Conservation (phyloP, 2,888 invertebrate genomes). For the Trileptium ribeirensis region DNA sequence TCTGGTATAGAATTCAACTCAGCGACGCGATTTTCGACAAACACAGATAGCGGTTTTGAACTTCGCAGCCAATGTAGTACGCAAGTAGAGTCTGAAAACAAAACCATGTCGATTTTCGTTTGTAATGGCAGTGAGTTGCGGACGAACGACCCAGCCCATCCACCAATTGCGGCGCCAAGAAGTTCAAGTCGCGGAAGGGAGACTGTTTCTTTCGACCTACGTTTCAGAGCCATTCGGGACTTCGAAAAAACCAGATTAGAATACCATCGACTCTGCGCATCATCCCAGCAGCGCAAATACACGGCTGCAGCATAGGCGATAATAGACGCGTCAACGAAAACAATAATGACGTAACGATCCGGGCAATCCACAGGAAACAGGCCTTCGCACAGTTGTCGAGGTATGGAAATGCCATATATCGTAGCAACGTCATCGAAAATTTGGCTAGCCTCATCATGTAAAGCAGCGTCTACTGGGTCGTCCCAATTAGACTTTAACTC, state of each 20-base stretch:
- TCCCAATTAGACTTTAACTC: slow-evolving; percentile 37
- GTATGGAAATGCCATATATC: neutral
- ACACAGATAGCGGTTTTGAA: slow-evolving; percentile 22
- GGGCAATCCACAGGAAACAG: no score
- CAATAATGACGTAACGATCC: slow-evolving; percentile 24
- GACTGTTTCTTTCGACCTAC: no score
- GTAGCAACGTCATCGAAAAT: neutral
- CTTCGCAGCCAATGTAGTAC: slow-evolving; percentile 36
- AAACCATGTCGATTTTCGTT: slow-evolving; percentile 15
- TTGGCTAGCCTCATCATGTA: neutral
- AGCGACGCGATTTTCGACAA: slow-evolving; percentile 38
- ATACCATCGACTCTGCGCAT: neutral
- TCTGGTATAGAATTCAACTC: slow-evolving; percentile 35
- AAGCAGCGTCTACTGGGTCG: slow-evolving; percentile 28
- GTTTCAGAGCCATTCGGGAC: slow-evolving; percentile 37
- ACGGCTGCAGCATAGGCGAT: slow-evolving; percentile 35
- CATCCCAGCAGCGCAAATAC: slow-evolving; percentile 26
- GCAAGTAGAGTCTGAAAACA: slow-evolving; percentile 35
- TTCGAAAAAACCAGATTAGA: slow-evolving; percentile 29
- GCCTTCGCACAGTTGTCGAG: neutral
- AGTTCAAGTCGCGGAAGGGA: slow-evolving; percentile 34
- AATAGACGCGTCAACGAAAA: slow-evolving; percentile 37
- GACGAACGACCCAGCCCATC: slow-evolving; percentile 23
- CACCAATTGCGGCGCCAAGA: neutral
- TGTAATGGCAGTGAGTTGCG: slow-evolving; percentile 32